Evolutionary conservation across 2,113 vertebrate species (phyloP).

Genomic region (Axis porcinus): DNA sequence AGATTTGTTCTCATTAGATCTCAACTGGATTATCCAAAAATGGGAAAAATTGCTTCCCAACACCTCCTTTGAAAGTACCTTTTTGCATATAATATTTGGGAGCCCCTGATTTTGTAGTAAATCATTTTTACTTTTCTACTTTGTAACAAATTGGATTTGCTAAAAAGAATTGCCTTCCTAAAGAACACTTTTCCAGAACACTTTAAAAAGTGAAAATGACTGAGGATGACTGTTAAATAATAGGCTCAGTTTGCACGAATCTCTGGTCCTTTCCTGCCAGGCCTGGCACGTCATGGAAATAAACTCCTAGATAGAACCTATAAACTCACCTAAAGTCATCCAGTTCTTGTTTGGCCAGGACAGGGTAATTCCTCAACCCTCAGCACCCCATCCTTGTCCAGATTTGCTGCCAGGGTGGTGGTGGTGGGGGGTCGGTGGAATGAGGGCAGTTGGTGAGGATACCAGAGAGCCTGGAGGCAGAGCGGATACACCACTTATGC

Average conservation of each 20-base stretch:
- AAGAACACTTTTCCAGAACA: neutral
- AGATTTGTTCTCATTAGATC: conserved; percentile 2
- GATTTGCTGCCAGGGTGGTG: neutral
- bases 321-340: neutral
- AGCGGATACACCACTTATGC: rapidly evolving
- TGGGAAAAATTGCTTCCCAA: neutral
- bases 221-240: neutral
- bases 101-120: neutral
- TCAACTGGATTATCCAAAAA: neutral
- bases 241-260: neutral
- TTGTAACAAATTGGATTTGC: neutral
- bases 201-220: neutral
- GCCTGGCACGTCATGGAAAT: neutral
- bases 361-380: neutral
- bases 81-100: neutral
- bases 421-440: neutral
- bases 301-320: neutral
- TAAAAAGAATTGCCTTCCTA: neutral
- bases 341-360: neutral
- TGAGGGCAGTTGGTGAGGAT: neutral
- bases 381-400: neutral
- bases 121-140: neutral
- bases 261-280: neutral
- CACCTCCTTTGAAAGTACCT: neutral
- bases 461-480: neutral